A percentile compares a stretch with the other conserved stretches of the same genome.
Evolutionary conservation across 1,140 invertebrate species (phyloP).

Genomic region (Thalassaphorura encarpata): DNA sequence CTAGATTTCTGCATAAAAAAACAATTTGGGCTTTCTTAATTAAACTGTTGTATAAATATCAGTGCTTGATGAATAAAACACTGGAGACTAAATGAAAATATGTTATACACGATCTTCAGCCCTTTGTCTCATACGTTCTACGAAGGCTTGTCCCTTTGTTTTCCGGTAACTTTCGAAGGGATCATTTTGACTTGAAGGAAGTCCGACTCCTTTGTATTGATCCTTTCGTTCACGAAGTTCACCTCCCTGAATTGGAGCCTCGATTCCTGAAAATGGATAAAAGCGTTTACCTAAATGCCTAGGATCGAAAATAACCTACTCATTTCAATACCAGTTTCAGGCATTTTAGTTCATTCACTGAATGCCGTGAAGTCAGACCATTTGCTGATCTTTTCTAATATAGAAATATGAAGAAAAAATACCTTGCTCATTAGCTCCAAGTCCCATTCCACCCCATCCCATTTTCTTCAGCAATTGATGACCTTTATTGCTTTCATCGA

Average conservation of each 20-base stretch:
- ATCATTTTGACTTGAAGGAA: slow-evolving; percentile 79
- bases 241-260: slow-evolving; percentile 82
- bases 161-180: slow-evolving; percentile 96
- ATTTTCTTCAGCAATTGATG: slow-evolving; percentile 80
- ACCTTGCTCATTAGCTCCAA: slow-evolving; percentile 81
- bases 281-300: not conserved
- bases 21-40: no score
- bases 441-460: slow-evolving; percentile 81
- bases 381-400: no score
- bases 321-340: no score
- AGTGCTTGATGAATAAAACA: no score
- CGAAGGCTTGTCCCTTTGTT: slow-evolving; percentile 91
- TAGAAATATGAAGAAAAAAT: not conserved
- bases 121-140: slow-evolving; percentile 87
- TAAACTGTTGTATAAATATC: no score
- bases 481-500: slow-evolving; percentile 84
- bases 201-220: slow-evolving; percentile 83
- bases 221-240: slow-evolving; percentile 78
- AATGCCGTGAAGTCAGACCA: no score
- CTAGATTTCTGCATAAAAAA: no score
- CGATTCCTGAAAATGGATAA: slow-evolving; percentile 50
- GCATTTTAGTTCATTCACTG: no score
- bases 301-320: not conserved
- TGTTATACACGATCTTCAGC: slow-evolving; percentile 56
- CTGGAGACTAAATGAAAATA: no score